phyloP scores from a whole-genome alignment of 2,888 invertebrate genomes.

The Lochmaea capreae region DNA sequence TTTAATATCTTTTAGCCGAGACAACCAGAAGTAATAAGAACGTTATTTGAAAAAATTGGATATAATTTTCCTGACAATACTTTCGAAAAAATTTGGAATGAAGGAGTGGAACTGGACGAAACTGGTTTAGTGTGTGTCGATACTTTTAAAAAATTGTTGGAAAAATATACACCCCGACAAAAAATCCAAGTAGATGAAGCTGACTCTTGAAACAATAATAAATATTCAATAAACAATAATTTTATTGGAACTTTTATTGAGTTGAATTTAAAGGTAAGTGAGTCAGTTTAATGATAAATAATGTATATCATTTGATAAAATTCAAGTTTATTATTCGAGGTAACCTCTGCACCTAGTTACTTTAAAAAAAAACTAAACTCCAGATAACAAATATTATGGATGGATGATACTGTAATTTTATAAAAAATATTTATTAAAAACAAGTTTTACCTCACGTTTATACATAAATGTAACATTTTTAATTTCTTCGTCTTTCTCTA shows the following conservation, averaged over 20 bases:
- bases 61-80: constrained; percentile 67
- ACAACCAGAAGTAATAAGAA: constrained; percentile 59
- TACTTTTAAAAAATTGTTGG: constrained; percentile 65
- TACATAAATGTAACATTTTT: constrained; percentile 8
- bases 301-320: too few species aligned
- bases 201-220: constrained; percentile 39
- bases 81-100: constrained; percentile 68
- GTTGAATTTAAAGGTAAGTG: too few species aligned
- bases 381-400: neutral
- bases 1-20: constrained; percentile 56
- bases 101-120: constrained; percentile 67
- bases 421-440: neutral
- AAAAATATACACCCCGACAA: constrained; percentile 49
- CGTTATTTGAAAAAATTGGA: constrained; percentile 69
- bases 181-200: constrained; percentile 51
- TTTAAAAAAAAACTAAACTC: too few species aligned
- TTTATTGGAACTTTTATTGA: constrained; percentile 20
- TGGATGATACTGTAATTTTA: neutral
- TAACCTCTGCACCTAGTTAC: too few species aligned
- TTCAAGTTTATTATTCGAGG: too few species aligned
- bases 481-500: constrained; percentile 53
- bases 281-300: too few species aligned
- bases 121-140: constrained; percentile 70
- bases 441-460: neutral
- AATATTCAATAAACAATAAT: constrained; percentile 7